phyloP scores from a whole-genome alignment of 2,797 vertebrate genomes.

The Sciurus vulgaris region DNA sequence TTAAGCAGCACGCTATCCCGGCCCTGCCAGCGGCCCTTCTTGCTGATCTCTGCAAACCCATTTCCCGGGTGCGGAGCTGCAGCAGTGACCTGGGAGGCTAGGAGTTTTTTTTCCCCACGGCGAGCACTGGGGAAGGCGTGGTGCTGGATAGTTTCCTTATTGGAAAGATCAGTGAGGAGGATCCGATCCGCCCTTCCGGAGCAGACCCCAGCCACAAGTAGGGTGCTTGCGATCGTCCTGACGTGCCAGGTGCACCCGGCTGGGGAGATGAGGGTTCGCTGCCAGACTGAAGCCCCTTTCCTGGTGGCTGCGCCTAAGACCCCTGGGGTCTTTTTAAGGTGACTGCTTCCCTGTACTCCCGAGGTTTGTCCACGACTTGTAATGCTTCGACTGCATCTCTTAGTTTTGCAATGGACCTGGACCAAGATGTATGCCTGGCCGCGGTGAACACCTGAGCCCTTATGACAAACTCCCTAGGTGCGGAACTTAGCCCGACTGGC shows the following conservation, averaged over 20 bases:
- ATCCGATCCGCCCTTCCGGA: no score
- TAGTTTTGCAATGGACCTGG: background rate
- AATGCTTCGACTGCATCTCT: fast-evolving
- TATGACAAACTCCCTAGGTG: background rate
- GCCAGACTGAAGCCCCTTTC: background rate
- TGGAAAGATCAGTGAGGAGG: background rate
- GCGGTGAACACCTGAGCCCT: background rate
- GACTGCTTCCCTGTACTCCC: background rate
- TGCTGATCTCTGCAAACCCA: background rate
- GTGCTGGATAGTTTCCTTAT: background rate
- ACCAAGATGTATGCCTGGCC: background rate
- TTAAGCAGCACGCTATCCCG: fast-evolving
- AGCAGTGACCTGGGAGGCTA: background rate
- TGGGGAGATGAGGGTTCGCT: background rate
- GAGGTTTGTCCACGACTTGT: background rate
- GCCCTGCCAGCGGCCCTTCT: background rate
- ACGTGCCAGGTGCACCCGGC: background rate
- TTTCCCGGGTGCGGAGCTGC: background rate
- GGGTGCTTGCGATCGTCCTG: background rate
- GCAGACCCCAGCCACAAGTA: background rate
- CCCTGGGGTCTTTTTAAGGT: background rate
- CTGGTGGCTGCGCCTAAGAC: fast-evolving
- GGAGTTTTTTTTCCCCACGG: background rate
- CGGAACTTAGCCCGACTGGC: background rate
- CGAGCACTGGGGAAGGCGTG: background rate